A percentile compares a stretch with the other conserved stretches of the same genome.
phyloP scores from a whole-genome alignment of 1,140 invertebrate species.

The Telenomus remus region DNA sequence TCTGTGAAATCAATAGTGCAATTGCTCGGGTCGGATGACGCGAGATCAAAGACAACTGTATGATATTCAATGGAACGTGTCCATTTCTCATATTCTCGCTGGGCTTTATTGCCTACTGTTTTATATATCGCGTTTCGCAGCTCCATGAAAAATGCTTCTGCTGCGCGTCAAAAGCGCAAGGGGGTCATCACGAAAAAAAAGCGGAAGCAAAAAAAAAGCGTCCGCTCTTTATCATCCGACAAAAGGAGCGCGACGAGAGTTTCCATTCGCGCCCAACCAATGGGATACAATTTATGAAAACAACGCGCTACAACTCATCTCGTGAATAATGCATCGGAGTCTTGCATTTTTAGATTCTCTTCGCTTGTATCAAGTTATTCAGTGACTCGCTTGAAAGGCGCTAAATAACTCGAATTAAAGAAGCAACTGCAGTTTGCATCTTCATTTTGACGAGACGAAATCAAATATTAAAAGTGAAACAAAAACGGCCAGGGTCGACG shows the following conservation, averaged over 20 bases:
- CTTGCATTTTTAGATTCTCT: no score
- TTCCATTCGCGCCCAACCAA: constrained; percentile 1
- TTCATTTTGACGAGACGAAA: no score
- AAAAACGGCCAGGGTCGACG: no score
- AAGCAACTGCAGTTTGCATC: no score
- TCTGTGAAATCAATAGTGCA: constrained; percentile 47
- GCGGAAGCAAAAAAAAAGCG: no score
- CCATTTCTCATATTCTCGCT: constrained; percentile 35
- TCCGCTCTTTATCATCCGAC: constrained; percentile 19
- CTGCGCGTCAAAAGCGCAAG: constrained; percentile 1
- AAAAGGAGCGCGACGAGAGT: not conserved
- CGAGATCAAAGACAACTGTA: constrained; percentile 37
- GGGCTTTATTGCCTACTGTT: constrained; percentile 37
- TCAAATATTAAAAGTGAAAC: no score
- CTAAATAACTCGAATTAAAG: no score
- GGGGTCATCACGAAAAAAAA: constrained; percentile 8
- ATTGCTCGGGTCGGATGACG: constrained; percentile 14
- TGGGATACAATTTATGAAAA: not conserved
- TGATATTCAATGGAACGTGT: constrained; percentile 46
- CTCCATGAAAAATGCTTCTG: constrained; percentile 17
- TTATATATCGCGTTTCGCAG: constrained; percentile 26
- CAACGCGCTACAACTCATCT: not conserved
- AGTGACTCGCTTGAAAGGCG: no score
- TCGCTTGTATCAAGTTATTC: no score
- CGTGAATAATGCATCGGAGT: not conserved